Conservation (phyloP, 2,888 invertebrate genomes). For the Pteria penguin region DNA sequence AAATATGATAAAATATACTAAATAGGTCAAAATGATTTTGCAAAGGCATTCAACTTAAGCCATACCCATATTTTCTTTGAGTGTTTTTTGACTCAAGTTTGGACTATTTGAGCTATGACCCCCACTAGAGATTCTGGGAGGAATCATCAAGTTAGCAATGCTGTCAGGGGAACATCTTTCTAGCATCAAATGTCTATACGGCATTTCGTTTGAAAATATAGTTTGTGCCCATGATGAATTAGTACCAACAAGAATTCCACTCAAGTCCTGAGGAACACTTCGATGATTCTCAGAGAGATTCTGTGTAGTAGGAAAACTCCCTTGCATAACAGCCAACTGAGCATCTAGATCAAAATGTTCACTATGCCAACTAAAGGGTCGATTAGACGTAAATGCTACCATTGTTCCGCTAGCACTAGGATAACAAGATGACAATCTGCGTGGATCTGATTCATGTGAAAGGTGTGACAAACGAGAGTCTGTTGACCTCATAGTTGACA, state of each 20-base stretch:
- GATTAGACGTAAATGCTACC: conserved; percentile 55
- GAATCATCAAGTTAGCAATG: conserved; percentile 67
- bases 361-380: conserved; percentile 77
- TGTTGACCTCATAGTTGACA: conserved; percentile 66
- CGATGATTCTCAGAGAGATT: conserved; percentile 62
- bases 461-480: conserved; percentile 66
- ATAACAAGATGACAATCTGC: conserved; percentile 70
- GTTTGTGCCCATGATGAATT: conserved; percentile 62
- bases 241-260: conserved; percentile 41
- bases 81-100: conserved; percentile 67
- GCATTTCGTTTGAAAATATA: conserved; percentile 53
- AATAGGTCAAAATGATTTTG: too few species aligned
- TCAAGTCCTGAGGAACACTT: conserved; percentile 68
- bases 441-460: conserved; percentile 67
- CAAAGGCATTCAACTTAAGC: too few species aligned
- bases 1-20: too few species aligned
- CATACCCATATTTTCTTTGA: conserved; percentile 73
- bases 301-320: conserved; percentile 42
- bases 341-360: conserved; percentile 74
- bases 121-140: conserved; percentile 68
- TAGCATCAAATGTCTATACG: conserved; percentile 43
- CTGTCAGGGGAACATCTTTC: conserved; percentile 67
- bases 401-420: conserved; percentile 63
- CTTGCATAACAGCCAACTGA: conserved; percentile 55
- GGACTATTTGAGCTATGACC: conserved; percentile 64